Conservation (phyloP, 2,888 invertebrate genomes). For the Agonum fuliginosum region DNA sequence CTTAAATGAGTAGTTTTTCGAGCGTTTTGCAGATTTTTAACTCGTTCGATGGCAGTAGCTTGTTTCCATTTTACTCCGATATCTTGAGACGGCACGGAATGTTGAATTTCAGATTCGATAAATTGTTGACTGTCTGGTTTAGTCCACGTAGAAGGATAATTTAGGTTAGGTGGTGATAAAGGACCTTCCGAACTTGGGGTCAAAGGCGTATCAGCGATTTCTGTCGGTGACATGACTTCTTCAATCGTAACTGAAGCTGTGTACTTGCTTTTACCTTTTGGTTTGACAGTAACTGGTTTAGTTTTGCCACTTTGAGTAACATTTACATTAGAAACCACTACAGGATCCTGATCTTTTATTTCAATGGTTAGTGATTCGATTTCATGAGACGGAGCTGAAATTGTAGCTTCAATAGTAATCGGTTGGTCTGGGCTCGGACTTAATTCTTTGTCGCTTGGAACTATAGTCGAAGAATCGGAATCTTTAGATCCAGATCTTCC, state of each 20-base stretch:
- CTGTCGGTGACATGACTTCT: constrained; percentile 73
- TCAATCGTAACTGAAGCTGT: constrained; percentile 75
- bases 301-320: constrained; percentile 34
- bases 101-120: constrained; percentile 66
- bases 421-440: constrained; percentile 62
- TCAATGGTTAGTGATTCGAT: constrained; percentile 59
- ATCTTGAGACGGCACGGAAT: constrained; percentile 67
- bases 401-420: constrained; percentile 66
- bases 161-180: constrained; percentile 68
- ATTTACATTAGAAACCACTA: not conserved
- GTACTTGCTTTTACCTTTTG: constrained; percentile 70
- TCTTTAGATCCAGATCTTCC: constrained; percentile 48
- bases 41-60: constrained; percentile 75
- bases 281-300: constrained; percentile 65
- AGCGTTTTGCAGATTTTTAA: constrained; percentile 76
- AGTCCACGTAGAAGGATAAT: constrained; percentile 65
- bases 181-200: constrained; percentile 72
- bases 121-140: constrained; percentile 65
- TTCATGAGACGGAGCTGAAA: constrained; percentile 48
- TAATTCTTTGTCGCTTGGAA: constrained; percentile 51
- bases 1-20: constrained; percentile 76
- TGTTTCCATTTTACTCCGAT: constrained; percentile 74
- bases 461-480: constrained; percentile 51
- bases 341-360: constrained; percentile 49
- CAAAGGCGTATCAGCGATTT: constrained; percentile 72